These are phyloP conservation scores for Percina caprodes DNA, from an alignment of 2,113 vertebrate species.

Conservation along the genomic window DNA sequence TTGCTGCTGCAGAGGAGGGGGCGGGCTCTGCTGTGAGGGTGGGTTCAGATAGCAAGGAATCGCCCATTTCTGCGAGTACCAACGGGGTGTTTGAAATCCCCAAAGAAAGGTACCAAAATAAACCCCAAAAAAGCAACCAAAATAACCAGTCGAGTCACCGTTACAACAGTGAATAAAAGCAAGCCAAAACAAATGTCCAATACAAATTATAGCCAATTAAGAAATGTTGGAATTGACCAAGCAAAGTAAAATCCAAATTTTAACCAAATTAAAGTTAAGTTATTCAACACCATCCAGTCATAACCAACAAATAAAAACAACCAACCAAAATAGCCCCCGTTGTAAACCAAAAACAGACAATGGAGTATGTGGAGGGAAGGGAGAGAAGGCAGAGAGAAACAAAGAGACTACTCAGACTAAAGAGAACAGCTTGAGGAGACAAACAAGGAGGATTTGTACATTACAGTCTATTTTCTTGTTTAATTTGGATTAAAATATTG, in stretches of 20 bases:
- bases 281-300: slow-evolving; percentile 29
- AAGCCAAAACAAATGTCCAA: slow-evolving; percentile 54
- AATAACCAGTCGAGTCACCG: slow-evolving; percentile 51
- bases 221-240: slow-evolving; percentile 27
- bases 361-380: slow-evolving; percentile 73
- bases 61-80: slow-evolving; percentile 82
- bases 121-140: slow-evolving; percentile 66
- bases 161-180: slow-evolving; percentile 28
- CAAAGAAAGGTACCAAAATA: slow-evolving; percentile 68
- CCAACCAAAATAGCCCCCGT: slow-evolving; percentile 72
- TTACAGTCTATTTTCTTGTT: slow-evolving; percentile 3
- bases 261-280: slow-evolving; percentile 60
- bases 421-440: slow-evolving; percentile 71
- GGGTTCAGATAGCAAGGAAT: slow-evolving; percentile 85
- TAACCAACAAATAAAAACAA: slow-evolving; percentile 55
- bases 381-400: slow-evolving; percentile 75
- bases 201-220: slow-evolving; percentile 57
- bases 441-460: slow-evolving; percentile 63
- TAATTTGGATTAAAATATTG: slow-evolving; percentile 22
- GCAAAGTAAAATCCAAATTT: slow-evolving; percentile 48
- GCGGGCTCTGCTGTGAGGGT: slow-evolving; percentile 82
- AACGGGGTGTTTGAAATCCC: slow-evolving; percentile 53
- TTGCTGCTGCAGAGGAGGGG: slow-evolving; percentile 83
- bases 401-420: slow-evolving; percentile 76
- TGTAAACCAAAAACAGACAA: slow-evolving; percentile 75